Evolutionary conservation across 2,888 invertebrate species (phyloP), one percentile per base, ranked within the genome.

Genomic region (Agrochola litura): DNA sequence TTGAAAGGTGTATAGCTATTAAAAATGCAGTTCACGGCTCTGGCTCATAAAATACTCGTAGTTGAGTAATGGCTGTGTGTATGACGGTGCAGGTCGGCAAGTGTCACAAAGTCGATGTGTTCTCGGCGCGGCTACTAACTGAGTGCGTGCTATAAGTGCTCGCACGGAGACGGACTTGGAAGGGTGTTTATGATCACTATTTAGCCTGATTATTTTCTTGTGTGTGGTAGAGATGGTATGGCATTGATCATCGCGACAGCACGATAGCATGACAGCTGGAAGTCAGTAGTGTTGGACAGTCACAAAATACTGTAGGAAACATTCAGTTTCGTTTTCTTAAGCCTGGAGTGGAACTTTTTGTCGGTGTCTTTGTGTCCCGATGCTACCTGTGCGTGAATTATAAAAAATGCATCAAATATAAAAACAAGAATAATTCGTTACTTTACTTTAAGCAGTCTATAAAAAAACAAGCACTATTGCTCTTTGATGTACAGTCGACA

Each of bases 101-200:
- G 86, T 81, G 85, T 83, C 81, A 83, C 85, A 88, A 81, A 88
- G 88, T 77, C 85, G 82, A 77, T 76, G 79, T 78, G 86, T 78
- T 87, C 86, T 76, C 69, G 75, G 85, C 85, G 73, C 81, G 63
- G 83, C 83, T 84, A 84, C 83, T 84, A 82, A n/a, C 83, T 73
- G 73, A 84, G 83, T 78, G 73, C 79, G 66, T 58, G 77, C 66
- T 64, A 25, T 77, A 65, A 82, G 80, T 88, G 87, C 79, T 66
- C 25, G 54, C 61, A 6, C 67, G 1, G 82, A 82, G 74, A 3
- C 77, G 86, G 72, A 87, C 64, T 87, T n/a, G 8, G 19, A 4
- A 6, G 58, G 60, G 6, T 25, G 25, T 58, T 58, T 25, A 58
- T 58, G n/a, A 14, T 56, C 56, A n/a, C 12, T 12, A 12, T 56